Base-by-base conservation (phyloP, 2,888 invertebrate species). In the Troglohyphantes excavatus region DNA sequence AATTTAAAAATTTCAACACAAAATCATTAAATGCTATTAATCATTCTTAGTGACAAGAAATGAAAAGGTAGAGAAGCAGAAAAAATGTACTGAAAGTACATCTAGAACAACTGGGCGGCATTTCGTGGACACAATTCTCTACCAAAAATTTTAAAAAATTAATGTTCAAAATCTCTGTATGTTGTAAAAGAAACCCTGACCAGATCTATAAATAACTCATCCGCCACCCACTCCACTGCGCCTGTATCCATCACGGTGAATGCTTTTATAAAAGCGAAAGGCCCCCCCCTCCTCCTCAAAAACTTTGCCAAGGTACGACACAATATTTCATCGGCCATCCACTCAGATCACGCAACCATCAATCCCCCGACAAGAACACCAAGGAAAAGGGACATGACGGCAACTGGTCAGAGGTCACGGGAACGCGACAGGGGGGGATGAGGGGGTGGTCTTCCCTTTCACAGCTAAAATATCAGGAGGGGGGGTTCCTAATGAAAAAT, bases 401-500 rank as follows among this genome's bases (percentile, higher is more conserved):
- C 63, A n/a, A n/a, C 63, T 72, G 87, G 87, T 87, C 87, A 87
- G 79, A 73, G 87, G 79, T 87, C 87, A 70, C 68, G 59, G 23
- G 59, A 72, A 61, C 53, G 53, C 53, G 53, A 53, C 59, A 39
- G 53, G 53, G 61, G 26, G 53, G 21, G 26, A 39, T 29, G 53
- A 43, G 26, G 53, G 21, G 26, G 19, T 2, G 26, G 19, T 26
- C 39, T 33, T 21, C n/a, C 27, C 53, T 33, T 67, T 39, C 68
- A 19, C 68, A 26, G 63, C 78, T 63, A 72, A 75, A 84, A 84
- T 75, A 84, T 67, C 84, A 23, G 59, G 76, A 27, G 68, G 61
- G 53, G 70, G 43, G 23, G 39, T 53, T 17, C 53, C 67, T 86
- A 90, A 90, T 90, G 90, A 90, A 82, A 86, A 90, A 90, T 86